Base-by-base conservation (phyloP, 2,797 vertebrate genomes). In the Danio choprae region DNA sequence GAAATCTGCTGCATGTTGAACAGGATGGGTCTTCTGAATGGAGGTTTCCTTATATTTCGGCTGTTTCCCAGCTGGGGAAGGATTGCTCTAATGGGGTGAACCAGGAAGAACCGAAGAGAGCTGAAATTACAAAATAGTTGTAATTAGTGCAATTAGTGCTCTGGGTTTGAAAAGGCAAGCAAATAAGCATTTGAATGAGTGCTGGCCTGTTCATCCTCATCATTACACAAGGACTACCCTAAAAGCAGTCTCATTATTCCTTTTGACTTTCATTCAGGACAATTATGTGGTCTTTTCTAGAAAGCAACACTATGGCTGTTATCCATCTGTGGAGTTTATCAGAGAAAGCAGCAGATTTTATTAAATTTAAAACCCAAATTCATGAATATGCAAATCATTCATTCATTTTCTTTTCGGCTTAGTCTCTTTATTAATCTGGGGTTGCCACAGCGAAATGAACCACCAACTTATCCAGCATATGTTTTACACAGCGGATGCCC, bases 61-160 rank as follows among this genome's bases (percentile, higher is more conserved):
- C 53, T 22, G 3, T 29, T 48, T 69, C 22, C 55, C 65, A 70
- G 76, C 65, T 51, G 65, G 58, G 76, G 65, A 78, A 78, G 55
- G 7, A 59, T 40, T 10, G 5, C 16, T 74, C 58, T 48, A 18
- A 74, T 13, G 1, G 72, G 29, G 43, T 60, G 43, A 62, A 74
- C 72, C 44, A 60, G 16, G 41, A 50, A 69, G 43, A 78, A 69
- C 64, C 16, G 43, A 59, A 59, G 60, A 77, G 65, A 1, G 13
- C 56, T 59, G 55, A 50, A 78, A 59, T 70, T 38, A 69, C 53
- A 59, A 40, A 40, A 78, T 69, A 59, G 53, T 15, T 78, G 55
- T 50, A 78, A 77, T 77, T 69, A 77, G 75, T 16, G 40, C 64
- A 67, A 77, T 78, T 78, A 69, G 55, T 38, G 12, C 58, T 59